These are phyloP conservation scores for Xanthorhoe spadicearia DNA, from an alignment of 2,888 invertebrate genomes.

Conservation along the genomic window DNA sequence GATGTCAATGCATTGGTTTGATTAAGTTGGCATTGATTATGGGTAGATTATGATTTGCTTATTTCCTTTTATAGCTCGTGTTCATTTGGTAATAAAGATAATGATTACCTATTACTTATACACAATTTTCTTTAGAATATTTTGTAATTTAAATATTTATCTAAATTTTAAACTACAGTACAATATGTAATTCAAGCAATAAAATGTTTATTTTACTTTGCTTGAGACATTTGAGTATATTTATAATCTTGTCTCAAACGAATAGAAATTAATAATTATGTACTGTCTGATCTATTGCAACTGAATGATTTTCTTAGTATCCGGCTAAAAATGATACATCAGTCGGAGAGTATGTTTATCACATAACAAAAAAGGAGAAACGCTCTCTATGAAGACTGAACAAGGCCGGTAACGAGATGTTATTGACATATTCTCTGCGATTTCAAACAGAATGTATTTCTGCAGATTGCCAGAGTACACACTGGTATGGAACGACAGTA, in stretches of 20 bases:
- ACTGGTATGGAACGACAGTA: not conserved
- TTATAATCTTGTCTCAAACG: no score
- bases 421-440: not conserved
- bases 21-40: constrained; percentile 1
- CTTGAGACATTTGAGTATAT: no score
- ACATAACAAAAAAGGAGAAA: not conserved
- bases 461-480: not conserved
- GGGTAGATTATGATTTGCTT: not conserved
- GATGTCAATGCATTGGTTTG: constrained; percentile 8
- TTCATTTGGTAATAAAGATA: not conserved
- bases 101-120: no score
- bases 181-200: no score
- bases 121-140: no score
- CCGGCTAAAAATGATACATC: not conserved
- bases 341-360: not conserved
- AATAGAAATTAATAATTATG: no score
- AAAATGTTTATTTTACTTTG: no score
- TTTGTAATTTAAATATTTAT: no score
- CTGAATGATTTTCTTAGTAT: not conserved
- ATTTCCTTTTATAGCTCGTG: not conserved
- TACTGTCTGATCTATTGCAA: no score
- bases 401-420: not conserved
- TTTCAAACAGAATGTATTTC: not conserved
- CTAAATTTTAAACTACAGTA: no score
- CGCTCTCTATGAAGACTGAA: not conserved